Conservation (phyloP, 2,113 vertebrate genomes). For the Podarcis raffonei region DNA sequence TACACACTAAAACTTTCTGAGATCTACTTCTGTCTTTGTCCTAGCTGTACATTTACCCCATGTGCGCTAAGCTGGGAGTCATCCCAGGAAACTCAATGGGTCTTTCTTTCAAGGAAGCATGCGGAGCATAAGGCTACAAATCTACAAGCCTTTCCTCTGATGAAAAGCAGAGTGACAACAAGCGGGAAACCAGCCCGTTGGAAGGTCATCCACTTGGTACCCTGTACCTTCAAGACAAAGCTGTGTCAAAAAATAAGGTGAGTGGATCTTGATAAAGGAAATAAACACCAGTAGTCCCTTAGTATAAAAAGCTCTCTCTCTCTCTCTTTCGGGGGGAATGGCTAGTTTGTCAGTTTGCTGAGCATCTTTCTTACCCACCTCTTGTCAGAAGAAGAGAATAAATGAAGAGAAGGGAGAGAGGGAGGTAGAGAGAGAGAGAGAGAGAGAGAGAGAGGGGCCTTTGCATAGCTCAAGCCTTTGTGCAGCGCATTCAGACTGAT, state of each 20-base stretch:
- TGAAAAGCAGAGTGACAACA: conserved; percentile 32
- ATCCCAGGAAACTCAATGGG: neutral
- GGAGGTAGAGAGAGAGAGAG: conserved; percentile 69
- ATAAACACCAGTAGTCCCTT: neutral
- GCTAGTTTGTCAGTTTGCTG: conserved; percentile 67
- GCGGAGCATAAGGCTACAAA: neutral
- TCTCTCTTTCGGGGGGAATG: conserved; percentile 55
- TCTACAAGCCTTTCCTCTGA: neutral
- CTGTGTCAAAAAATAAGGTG: accelerated
- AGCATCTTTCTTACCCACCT: conserved; percentile 77
- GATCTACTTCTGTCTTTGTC: neutral
- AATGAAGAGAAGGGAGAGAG: conserved; percentile 62
- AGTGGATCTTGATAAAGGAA: neutral
- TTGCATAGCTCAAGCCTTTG: conserved; percentile 89
- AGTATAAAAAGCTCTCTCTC: neutral
- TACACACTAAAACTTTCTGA: neutral
- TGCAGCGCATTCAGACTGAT: conserved; percentile 96
- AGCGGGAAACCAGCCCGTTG: neutral
- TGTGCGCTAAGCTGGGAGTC: neutral
- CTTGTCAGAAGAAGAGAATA: conserved; percentile 78
- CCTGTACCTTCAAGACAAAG: neutral
- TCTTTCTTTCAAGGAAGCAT: neutral
- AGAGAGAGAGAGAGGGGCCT: conserved; percentile 77
- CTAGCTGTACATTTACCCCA: neutral
- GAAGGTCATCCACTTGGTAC: conserved; percentile 27